Base-by-base conservation (phyloP, 2,113 vertebrate genomes). In the Motacilla tschutschensis region DNA sequence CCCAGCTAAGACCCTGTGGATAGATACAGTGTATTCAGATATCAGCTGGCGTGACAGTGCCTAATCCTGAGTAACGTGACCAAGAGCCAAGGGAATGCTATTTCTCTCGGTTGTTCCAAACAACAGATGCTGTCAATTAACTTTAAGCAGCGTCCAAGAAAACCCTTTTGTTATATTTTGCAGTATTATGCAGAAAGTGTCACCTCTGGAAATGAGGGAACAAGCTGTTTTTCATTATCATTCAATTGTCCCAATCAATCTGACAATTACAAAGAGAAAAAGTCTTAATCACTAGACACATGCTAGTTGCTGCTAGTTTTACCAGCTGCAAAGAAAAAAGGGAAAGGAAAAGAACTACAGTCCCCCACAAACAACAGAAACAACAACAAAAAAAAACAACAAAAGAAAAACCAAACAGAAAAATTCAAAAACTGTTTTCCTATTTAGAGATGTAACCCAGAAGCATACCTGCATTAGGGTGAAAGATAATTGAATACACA, bases 61-160 rank as follows among this genome's bases (percentile, higher is more conserved):
- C 96, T 95, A 96, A 97, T 97, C 94, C 97, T 96, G 95, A 97
- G 97, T 95, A 96, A 97, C 94, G 79, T 93, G 96, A 95, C 96
- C 93, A 94, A 95, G 96, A 96, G 96, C 94, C 96, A 87, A 85
- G 88, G 95, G 95, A 95, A 94, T 94, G 92, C 81, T 95, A 94
- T 96, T 96, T 92, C 82, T 81, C 94, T 95, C 82, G 75, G 91
- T 96, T 96, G 96, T 97, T 97, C 96, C 97, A 98, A 97, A 97
- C 97, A 98, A 96, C 97, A 98, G 98, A 98, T 98, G 98, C 97
- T 98, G 97, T 98, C 98, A 98, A 98, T 98, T 98, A 98, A 98
- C 97, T 98, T 98, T 92, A 94, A 93, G 86, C 92, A 93, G 80
- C 78, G 89, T 94, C 94, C 96, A 95, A 96, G 95, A 95, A 96